Conservation (phyloP, 2,888 invertebrate genomes). For the Horisme vitalbata region DNA sequence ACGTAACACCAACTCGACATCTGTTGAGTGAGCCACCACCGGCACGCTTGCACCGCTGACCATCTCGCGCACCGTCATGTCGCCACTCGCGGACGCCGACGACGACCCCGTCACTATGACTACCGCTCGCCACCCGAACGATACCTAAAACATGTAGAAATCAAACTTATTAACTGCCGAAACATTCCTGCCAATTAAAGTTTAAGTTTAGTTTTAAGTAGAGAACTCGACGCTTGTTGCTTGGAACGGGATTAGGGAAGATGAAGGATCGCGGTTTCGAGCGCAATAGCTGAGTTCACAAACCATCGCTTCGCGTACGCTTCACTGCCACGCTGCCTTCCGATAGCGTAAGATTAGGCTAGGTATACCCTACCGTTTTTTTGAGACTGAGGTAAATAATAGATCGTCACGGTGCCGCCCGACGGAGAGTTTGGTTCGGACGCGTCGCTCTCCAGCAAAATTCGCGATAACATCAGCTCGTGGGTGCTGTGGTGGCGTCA, state of each 20-base stretch:
- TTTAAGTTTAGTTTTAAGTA: constrained; percentile 54
- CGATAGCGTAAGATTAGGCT: constrained; percentile 53
- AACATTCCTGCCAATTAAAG: constrained; percentile 55
- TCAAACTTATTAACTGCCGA: constrained; percentile 52
- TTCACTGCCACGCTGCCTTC: constrained; percentile 65
- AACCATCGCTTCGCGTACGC: constrained; percentile 60
- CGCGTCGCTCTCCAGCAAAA: constrained; percentile 59
- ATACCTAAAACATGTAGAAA: constrained; percentile 57
- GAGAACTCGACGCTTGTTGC: constrained; percentile 60
- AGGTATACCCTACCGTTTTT: constrained; percentile 43
- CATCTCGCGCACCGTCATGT: constrained; percentile 66
- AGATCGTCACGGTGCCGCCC: constrained; percentile 43
- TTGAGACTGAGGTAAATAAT: constrained; percentile 40
- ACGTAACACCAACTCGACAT: constrained; percentile 71
- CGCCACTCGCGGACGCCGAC: constrained; percentile 47
- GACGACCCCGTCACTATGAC: constrained; percentile 51
- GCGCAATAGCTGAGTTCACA: constrained; percentile 56
- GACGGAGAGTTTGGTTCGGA: constrained; percentile 40
- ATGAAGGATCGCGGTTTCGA: constrained; percentile 41
- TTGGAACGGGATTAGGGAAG: constrained; percentile 48
- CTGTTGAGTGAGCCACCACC: constrained; percentile 69
- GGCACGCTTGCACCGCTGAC: constrained; percentile 73
- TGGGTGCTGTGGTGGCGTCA: constrained; percentile 81
- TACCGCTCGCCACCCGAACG: constrained; percentile 50
- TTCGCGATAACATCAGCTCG: constrained; percentile 77